These are phyloP conservation scores for Vireo griseus DNA, from an alignment of 2,797 vertebrate genomes.

Conservation along the genomic window DNA sequence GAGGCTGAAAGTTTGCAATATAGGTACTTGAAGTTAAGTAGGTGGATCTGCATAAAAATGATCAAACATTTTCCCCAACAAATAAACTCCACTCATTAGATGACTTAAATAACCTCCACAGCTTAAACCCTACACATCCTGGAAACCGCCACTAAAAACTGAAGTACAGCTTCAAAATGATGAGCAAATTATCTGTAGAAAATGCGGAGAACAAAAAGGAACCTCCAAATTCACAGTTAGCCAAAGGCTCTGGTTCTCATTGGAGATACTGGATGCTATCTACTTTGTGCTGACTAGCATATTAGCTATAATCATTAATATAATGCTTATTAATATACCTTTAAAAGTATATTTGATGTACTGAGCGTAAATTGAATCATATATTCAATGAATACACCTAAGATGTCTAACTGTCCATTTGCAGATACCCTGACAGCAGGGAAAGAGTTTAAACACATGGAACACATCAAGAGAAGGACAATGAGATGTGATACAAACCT, in stretches of 20 bases:
- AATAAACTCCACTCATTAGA: not conserved
- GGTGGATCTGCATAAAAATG: not conserved
- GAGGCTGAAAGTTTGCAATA: not conserved
- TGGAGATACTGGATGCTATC: rapidly evolving
- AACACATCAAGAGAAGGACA: not conserved
- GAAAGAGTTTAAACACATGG: not conserved
- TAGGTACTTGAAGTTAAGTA: not conserved
- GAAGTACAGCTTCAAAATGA: not conserved
- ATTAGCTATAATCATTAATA: not conserved
- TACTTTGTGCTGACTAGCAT: not conserved
- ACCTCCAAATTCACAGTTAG: not conserved
- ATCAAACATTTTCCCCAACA: not conserved
- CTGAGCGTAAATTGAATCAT: not conserved
- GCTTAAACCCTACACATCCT: not conserved
- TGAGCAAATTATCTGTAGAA: not conserved
- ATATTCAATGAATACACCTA: not conserved
- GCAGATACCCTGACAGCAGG: not conserved
- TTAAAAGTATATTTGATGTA: not conserved
- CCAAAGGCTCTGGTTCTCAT: not conserved
- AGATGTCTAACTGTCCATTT: not conserved
- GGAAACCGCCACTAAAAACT: not conserved
- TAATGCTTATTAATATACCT: not conserved
- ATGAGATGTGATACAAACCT: rapidly evolving
- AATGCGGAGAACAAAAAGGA: not conserved
- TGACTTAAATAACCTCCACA: not conserved